A percentile compares a stretch with the other conserved stretches of the same genome.
phyloP scores from a whole-genome alignment of 2,888 invertebrate genomes.

The Cecidostiba fungosa region DNA sequence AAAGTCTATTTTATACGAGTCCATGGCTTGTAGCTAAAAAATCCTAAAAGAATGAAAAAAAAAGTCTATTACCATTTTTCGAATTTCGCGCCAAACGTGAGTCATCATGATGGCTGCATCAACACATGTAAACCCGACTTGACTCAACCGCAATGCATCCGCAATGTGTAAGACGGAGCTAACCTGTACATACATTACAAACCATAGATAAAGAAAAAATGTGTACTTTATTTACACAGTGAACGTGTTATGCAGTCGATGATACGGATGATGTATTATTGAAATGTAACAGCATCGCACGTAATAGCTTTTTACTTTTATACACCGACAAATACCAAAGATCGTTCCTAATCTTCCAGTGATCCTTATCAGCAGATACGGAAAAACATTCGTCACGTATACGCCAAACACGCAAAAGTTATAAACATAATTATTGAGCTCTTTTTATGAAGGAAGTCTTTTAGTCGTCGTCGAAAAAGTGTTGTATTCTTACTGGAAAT shows the following conservation, averaged over 20 bases:
- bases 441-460: background rate
- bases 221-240: conserved; percentile 16
- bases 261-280: background rate
- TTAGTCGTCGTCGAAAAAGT: background rate
- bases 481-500: conserved; percentile 13
- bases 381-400: background rate
- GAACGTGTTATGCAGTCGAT: background rate
- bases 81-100: background rate
- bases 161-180: background rate
- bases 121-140: background rate
- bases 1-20: background rate
- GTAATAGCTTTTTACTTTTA: background rate
- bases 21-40: too few species aligned
- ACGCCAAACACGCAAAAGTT: background rate
- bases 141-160: too few species aligned
- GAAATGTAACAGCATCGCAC: background rate
- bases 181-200: background rate
- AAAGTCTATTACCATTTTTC: too few species aligned
- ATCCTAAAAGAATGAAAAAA: too few species aligned
- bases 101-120: background rate
- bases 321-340: background rate
- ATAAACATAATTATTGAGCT: background rate
- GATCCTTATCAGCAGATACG: background rate
- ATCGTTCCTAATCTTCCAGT: background rate
- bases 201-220: background rate